Percentiles rank a stretch among this genome's conserved stretches.
Conservation (phyloP, 2,888 invertebrate species). For the Drepanosiphum platanoidis region DNA sequence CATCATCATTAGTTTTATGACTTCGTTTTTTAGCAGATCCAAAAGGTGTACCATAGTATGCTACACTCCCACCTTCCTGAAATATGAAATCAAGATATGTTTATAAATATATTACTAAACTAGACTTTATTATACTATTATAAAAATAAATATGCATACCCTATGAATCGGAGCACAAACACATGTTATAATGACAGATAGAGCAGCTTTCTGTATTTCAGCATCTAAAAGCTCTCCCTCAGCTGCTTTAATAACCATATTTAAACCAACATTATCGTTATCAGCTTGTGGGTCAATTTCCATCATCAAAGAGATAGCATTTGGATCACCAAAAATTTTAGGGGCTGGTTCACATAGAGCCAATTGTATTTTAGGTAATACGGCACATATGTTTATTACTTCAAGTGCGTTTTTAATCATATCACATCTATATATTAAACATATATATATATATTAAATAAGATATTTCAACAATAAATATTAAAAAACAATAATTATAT, state of each 20-base stretch:
- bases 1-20: slow-evolving; percentile 78
- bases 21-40: slow-evolving; percentile 71
- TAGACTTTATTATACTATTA: neutral
- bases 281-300: slow-evolving; percentile 80
- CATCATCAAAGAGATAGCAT: neutral
- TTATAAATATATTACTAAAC: neutral
- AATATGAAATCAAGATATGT: slow-evolving; percentile 27
- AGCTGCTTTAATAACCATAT: slow-evolving; percentile 85
- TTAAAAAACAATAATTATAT: slow-evolving; percentile 63
- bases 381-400: slow-evolving; percentile 88
- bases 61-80: slow-evolving; percentile 70
- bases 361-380: slow-evolving; percentile 83
- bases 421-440: slow-evolving; percentile 80
- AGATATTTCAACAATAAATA: too few species aligned
- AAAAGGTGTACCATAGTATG: slow-evolving; percentile 69
- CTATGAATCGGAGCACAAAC: slow-evolving; percentile 89
- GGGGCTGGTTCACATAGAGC: slow-evolving; percentile 73
- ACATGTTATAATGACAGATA: slow-evolving; percentile 91
- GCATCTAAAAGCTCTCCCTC: slow-evolving; percentile 92
- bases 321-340: slow-evolving; percentile 20
- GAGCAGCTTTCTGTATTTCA: slow-evolving; percentile 90
- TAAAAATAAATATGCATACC: slow-evolving; percentile 69
- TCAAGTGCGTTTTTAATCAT: slow-evolving; percentile 85
- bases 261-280: slow-evolving; percentile 80
- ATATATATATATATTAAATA: too few species aligned